phyloP scores from a whole-genome alignment of 2,113 vertebrate species.

The Phalacrocorax carbo region DNA sequence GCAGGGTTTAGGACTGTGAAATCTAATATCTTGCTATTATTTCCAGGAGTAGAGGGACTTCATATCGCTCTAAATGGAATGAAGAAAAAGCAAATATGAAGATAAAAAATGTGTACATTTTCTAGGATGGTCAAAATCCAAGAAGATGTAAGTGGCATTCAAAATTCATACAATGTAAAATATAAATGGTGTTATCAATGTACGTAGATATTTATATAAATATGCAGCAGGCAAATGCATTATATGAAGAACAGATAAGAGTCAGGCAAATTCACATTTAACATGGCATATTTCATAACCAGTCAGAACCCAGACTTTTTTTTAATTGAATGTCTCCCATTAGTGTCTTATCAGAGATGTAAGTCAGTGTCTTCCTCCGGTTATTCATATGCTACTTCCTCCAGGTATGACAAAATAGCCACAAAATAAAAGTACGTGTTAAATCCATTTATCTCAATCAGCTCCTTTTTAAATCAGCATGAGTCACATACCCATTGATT shows the following conservation, averaged over 20 bases:
- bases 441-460: conserved; percentile 78
- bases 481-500: conserved; percentile 66
- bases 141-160: background rate
- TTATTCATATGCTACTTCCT: conserved; percentile 68
- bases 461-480: conserved; percentile 68
- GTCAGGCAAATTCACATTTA: conserved; percentile 42
- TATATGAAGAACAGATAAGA: background rate
- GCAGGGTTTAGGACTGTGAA: background rate
- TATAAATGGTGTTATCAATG: background rate
- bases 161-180: background rate
- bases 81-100: background rate
- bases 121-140: background rate
- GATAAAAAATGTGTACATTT: background rate
- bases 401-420: conserved; percentile 73
- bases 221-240: background rate
- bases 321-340: conserved; percentile 52
- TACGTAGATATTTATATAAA: background rate
- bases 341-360: conserved; percentile 67
- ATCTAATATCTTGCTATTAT: background rate
- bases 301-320: background rate
- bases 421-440: conserved; percentile 72
- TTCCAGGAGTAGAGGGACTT: background rate
- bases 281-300: conserved; percentile 17
- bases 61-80: background rate
- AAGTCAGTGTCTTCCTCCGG: conserved; percentile 68